Evolutionary conservation across 2,888 invertebrate genomes (phyloP).

Genomic region (Omphaloscelis lunosa): DNA sequence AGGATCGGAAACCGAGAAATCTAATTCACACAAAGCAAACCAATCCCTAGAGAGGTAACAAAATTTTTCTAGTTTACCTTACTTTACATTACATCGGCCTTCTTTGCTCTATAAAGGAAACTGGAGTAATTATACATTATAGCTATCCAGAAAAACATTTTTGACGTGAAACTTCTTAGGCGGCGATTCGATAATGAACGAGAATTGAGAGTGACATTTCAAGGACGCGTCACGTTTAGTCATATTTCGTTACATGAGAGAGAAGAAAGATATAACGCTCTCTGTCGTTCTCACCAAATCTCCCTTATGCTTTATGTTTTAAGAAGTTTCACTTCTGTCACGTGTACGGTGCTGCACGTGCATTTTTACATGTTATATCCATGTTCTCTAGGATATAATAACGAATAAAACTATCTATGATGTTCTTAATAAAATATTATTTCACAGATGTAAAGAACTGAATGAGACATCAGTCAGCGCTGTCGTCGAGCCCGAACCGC

Average conservation of each 20-base stretch:
- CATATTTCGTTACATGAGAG: no score
- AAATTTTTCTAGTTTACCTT: not conserved
- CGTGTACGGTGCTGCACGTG: no score
- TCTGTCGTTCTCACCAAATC: no score
- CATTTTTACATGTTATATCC: not conserved
- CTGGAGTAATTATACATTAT: not conserved
- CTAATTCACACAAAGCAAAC: conserved; percentile 93
- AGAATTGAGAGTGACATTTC: no score
- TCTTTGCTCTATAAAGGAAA: no score
- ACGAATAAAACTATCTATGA: not conserved
- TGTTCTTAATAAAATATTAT: not conserved
- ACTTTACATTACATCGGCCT: no score
- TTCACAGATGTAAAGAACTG: conserved; percentile 82
- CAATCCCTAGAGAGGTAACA: conserved; percentile 86
- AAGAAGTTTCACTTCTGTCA: no score
- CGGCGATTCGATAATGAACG: no score
- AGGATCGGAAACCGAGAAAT: conserved; percentile 95
- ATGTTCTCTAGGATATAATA: not conserved
- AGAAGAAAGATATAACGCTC: no score
- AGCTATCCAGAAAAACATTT: not conserved
- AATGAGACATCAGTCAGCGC: conserved; percentile 82
- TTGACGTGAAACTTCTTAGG: no score
- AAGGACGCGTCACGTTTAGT: no score
- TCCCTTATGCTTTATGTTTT: no score
- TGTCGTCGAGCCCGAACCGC: conserved; percentile 72